Conservation (phyloP, 2,888 invertebrate species). For the Tenthredo distinguenda region DNA sequence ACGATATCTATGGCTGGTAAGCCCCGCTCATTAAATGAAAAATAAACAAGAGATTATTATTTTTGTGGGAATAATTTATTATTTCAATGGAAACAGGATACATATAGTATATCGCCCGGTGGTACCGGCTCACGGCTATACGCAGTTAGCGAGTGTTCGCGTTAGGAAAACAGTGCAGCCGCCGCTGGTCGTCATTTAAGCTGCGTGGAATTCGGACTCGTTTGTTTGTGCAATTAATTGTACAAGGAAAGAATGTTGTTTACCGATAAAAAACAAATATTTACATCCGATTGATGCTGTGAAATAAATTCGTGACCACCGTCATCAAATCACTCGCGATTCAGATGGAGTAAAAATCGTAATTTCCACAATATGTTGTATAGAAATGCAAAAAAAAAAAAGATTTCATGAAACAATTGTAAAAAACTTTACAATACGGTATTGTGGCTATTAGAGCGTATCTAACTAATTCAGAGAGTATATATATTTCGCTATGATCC, state of each 20-base stretch:
- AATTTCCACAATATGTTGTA: background rate
- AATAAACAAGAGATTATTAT: slow-evolving; percentile 55
- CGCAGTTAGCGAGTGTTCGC: background rate
- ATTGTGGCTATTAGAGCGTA: background rate
- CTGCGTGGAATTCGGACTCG: slow-evolving; percentile 22
- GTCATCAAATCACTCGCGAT: background rate
- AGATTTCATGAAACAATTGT: background rate
- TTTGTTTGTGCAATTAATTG: slow-evolving; percentile 41
- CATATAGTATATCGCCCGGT: background rate
- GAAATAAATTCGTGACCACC: background rate
- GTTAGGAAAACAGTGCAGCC: slow-evolving; percentile 37
- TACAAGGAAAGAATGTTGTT: slow-evolving; percentile 1
- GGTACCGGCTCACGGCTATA: background rate
- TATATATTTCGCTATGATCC: slow-evolving; percentile 17
- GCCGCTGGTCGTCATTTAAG: slow-evolving; percentile 28
- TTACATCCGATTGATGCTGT: slow-evolving; percentile 9
- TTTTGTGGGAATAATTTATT: slow-evolving; percentile 61
- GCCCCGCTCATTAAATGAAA: slow-evolving; percentile 55
- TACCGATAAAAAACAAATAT: slow-evolving; percentile 23
- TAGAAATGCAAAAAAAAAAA: background rate
- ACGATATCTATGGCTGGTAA: slow-evolving; percentile 27
- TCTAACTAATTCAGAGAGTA: background rate
- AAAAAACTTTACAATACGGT: background rate
- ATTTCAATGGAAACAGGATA: slow-evolving; percentile 60
- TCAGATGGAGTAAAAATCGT: background rate